Conservation (phyloP, 2,888 invertebrate genomes). For the Drosophila greeni region DNA sequence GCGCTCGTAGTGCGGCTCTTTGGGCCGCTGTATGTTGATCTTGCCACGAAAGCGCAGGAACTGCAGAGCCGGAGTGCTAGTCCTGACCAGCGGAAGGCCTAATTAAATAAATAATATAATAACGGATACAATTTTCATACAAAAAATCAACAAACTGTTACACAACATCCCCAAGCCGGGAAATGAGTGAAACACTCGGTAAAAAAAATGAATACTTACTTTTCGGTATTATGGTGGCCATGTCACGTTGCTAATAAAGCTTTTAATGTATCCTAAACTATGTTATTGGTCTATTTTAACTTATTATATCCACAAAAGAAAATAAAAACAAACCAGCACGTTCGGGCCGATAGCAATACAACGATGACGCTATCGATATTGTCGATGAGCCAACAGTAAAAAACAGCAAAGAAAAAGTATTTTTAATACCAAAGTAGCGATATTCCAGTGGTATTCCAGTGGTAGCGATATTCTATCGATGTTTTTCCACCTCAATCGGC, state of each 20-base stretch:
- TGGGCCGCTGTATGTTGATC: conserved; percentile 88
- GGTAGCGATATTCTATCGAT: neutral
- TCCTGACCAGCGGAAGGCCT: conserved; percentile 50
- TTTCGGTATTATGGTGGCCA: conserved; percentile 9
- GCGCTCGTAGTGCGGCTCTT: conserved; percentile 84
- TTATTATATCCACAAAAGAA: conserved; percentile 1
- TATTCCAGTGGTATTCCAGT: neutral
- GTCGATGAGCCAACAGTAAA: neutral
- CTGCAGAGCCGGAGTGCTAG: conserved; percentile 79
- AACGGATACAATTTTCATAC: neutral
- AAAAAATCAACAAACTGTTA: conserved; percentile 20
- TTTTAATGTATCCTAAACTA: neutral
- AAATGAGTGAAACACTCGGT: neutral
- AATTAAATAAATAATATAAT: conserved; percentile 1
- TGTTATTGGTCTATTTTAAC: neutral
- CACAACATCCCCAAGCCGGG: conserved; percentile 6
- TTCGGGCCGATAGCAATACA: conserved; percentile 1
- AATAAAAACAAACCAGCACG: conserved; percentile 12
- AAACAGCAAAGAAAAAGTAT: neutral
- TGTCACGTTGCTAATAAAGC: neutral
- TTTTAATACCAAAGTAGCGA: neutral
- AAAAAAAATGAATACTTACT: neutral
- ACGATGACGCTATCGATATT: neutral
- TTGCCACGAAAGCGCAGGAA: conserved; percentile 85
- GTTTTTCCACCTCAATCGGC: neutral